Evolutionary conservation across 2,797 vertebrate genomes (phyloP), one percentile per base, ranked within the genome.

Genomic region (Rhodeus uyekii): DNA sequence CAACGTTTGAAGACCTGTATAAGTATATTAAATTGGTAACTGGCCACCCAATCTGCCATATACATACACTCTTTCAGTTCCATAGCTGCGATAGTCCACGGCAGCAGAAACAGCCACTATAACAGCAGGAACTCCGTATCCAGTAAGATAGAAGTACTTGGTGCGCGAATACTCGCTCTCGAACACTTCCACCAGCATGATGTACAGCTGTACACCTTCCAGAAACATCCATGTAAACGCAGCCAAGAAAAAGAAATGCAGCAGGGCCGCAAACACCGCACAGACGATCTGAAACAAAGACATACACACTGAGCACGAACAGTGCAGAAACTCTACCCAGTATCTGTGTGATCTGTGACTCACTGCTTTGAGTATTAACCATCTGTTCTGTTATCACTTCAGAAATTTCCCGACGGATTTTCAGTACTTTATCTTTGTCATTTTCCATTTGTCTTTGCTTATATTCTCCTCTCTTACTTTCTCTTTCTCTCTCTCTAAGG

Each of bases 201-300:
- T 98, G 91, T 99, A 99, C 50, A 99, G 97, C 90, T 99, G 98
- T 80, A 99, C 98, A 0, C 98, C 98, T 90, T 99, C 98, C 92
- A 99, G 92, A 90, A 99, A 99, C 98, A 99, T 99, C 98, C 98
- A 99, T 19, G 97, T 99, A 92, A 99, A 99, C 65, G 98, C 98
- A 65, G 98, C 97, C 95, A 99, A 91, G 94, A 99, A 99, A 95
- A 99, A 99, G 95, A 99, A 99, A 91, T 99, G 98, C 82, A 99
- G 94, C 84, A 99, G 93, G 58, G 98, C 98, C 0, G 97, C 98
- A 10, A 99, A 99, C 75, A 98, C 96, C 0, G 98, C 97, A 87
- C 98, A 99, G 82, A 96, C 97, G 73, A 99, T 98, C 98, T 99
- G 92, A 77, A 5, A 81, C 16, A 73, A 22, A 82, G 5, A 83